Conservation (phyloP, 2,113 vertebrate genomes). For the Callorhinus ursinus region DNA sequence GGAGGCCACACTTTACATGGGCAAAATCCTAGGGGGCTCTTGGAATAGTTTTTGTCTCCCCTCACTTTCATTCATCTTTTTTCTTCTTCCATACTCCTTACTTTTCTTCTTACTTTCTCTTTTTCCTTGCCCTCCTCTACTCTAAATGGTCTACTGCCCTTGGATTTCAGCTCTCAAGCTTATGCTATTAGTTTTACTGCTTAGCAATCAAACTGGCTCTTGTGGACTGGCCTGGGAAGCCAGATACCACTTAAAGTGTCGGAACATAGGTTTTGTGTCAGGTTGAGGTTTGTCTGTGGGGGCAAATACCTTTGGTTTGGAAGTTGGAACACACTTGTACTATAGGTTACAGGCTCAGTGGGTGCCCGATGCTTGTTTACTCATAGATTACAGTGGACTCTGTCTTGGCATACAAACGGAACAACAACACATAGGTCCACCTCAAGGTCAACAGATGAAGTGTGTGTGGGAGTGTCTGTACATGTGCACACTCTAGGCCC, state of each 20-base stretch:
- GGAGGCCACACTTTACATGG: not conserved
- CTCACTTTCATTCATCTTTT: not conserved
- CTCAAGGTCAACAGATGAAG: not conserved
- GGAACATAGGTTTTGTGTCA: not conserved
- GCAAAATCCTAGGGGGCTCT: not conserved
- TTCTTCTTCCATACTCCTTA: not conserved
- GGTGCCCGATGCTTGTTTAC: not conserved
- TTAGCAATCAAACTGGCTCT: not conserved
- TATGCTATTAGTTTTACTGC: not conserved
- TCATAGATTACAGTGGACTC: not conserved
- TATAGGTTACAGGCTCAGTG: not conserved
- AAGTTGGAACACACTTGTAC: not conserved
- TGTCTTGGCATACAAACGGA: not conserved
- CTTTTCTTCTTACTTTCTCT: not conserved
- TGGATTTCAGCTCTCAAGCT: not conserved
- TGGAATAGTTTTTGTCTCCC: not conserved
- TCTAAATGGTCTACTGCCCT: not conserved
- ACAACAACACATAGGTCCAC: not conserved
- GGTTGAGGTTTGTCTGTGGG: not conserved
- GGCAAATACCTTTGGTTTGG: not conserved
- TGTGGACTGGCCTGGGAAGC: not conserved
- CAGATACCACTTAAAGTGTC: not conserved
- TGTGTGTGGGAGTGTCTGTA: not conserved
- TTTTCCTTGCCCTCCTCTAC: not conserved
- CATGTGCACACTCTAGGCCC: not conserved